Evolutionary conservation across 2,113 vertebrate genomes (phyloP).

Genomic region (Pseudolaguvia tuberculata): DNA sequence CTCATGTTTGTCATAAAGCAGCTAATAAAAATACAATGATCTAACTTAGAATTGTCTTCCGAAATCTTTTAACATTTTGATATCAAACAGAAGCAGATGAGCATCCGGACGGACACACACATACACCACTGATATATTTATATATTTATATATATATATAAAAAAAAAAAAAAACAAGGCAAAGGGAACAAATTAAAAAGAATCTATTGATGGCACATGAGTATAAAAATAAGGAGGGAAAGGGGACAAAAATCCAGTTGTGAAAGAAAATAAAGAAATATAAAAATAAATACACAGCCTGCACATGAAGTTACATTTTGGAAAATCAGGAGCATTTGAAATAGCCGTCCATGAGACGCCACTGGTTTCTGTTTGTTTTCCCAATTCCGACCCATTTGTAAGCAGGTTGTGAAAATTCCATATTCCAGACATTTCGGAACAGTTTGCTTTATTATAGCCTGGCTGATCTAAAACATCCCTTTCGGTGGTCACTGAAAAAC

Average conservation of each 20-base stretch:
- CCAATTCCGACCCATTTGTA: conserved; percentile 9
- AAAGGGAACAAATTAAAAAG: not conserved
- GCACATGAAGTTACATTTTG: not conserved
- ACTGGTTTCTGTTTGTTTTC: not conserved
- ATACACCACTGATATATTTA: not conserved
- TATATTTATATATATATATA: conserved; percentile 51
- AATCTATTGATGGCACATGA: conserved; percentile 32
- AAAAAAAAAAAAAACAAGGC: conserved; percentile 37
- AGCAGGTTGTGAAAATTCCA: not conserved
- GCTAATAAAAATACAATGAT: not conserved
- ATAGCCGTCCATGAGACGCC: not conserved
- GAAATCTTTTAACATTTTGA: not conserved
- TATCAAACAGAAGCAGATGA: not conserved
- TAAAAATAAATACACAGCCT: conserved; percentile 40
- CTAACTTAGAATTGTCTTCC: not conserved
- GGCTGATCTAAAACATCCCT: conserved; percentile 35
- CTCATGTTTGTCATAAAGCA: not conserved
- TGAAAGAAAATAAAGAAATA: not conserved
- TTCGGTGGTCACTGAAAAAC: conserved; percentile 30
- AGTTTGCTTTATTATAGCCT: conserved; percentile 21
- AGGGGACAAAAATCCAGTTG: not conserved
- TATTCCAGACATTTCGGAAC: conserved; percentile 10
- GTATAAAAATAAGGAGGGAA: too few species aligned
- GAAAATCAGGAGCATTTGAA: not conserved
- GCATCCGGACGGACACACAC: not conserved